Conservation (phyloP, 2,113 vertebrate genomes). For the Lampris incognitus region DNA sequence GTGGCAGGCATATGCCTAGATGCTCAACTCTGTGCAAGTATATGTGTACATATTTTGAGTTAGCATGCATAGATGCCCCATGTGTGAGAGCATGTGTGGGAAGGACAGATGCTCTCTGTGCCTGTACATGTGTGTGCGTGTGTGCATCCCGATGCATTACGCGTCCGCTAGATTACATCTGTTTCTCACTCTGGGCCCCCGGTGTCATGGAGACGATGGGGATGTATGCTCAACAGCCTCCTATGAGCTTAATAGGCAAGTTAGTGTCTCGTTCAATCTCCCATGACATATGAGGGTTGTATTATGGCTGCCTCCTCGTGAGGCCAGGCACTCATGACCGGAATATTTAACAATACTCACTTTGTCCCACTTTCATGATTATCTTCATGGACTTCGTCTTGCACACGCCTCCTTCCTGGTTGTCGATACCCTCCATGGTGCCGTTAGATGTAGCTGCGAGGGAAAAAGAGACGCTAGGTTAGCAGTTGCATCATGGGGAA, state of each 20-base stretch:
- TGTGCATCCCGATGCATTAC: conserved; percentile 18
- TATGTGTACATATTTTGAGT: conserved; percentile 10
- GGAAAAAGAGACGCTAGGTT: conserved; percentile 14
- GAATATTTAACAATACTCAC: conserved; percentile 83
- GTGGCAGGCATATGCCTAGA: not conserved
- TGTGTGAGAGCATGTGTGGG: conserved; percentile 21
- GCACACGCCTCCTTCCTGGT: conserved; percentile 98
- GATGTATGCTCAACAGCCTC: conserved; percentile 29
- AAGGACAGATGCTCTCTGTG: too few species aligned
- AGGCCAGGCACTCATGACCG: not conserved
- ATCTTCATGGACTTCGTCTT: conserved; percentile 99
- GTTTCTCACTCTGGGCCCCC: conserved; percentile 36
- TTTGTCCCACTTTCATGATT: conserved; percentile 99
- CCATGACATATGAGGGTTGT: not conserved
- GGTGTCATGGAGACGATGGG: conserved; percentile 68
- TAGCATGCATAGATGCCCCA: conserved; percentile 18
- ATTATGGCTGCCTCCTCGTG: conserved; percentile 1
- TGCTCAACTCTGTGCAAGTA: not conserved
- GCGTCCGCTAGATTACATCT: conserved; percentile 57
- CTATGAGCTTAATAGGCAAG: conserved; percentile 47
- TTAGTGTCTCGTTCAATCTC: conserved; percentile 8
- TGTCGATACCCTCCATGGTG: conserved; percentile 98
- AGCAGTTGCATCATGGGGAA: not conserved
- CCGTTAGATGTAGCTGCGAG: conserved; percentile 94
- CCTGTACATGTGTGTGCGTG: conserved; percentile 23